Evolutionary conservation across 2,797 vertebrate species (phyloP).

Genomic region (Cyprinodon diabolis): DNA sequence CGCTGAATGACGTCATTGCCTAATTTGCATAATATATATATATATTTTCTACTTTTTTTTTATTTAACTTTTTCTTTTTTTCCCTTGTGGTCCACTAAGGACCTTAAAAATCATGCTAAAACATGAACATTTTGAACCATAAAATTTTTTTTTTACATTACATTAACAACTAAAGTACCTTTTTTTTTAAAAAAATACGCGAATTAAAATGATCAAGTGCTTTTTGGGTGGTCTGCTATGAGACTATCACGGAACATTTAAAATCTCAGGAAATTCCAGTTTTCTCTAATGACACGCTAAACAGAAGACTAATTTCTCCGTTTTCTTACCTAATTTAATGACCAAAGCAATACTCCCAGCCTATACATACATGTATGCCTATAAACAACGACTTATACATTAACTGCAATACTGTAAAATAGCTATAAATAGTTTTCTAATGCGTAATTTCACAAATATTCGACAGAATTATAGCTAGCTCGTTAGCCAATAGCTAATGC

Average conservation of each 20-base stretch:
- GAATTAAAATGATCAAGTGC: neutral
- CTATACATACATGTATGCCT: neutral
- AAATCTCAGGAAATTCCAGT: conserved; percentile 37
- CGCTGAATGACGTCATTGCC: too few relatives aligned
- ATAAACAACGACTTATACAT: accelerated
- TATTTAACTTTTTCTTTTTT: too few relatives aligned
- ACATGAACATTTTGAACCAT: too few relatives aligned
- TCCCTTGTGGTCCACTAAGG: too few relatives aligned
- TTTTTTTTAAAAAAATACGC: neutral
- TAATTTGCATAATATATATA: too few relatives aligned
- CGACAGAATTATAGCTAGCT: conserved; percentile 41
- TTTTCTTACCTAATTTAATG: neutral
- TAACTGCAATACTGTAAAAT: accelerated
- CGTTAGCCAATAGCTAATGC: conserved; percentile 55
- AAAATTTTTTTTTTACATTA: too few relatives aligned
- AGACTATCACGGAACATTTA: conserved; percentile 11
- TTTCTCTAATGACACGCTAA: neutral
- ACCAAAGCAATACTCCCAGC: neutral
- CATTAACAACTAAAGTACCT: too few relatives aligned
- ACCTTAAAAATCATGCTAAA: too few relatives aligned
- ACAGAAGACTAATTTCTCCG: conserved; percentile 2
- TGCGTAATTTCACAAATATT: conserved; percentile 20
- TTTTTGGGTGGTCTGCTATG: conserved; percentile 27
- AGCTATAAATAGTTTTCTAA: neutral
- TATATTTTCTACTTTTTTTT: too few relatives aligned